phyloP scores from a whole-genome alignment of 2,888 invertebrate genomes.

The Acleris literana region DNA sequence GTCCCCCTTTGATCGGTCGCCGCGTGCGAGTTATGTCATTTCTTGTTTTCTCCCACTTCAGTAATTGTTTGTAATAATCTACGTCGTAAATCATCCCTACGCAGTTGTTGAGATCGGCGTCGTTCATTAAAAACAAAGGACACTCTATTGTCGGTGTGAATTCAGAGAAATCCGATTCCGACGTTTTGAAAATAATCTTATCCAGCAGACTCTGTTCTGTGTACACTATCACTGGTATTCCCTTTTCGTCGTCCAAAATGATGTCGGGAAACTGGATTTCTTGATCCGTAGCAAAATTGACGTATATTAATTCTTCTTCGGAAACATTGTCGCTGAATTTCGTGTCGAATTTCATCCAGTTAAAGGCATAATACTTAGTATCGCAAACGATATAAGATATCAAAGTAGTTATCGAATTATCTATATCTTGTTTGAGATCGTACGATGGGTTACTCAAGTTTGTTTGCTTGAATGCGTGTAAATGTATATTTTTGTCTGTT shows the following conservation, averaged over 20 bases:
- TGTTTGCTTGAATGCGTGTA: constrained; percentile 29
- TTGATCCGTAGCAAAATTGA: too few relatives aligned
- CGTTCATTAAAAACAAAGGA: constrained; percentile 35
- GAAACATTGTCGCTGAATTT: constrained; percentile 25
- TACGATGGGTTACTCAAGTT: constrained; percentile 35
- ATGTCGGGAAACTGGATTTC: too few relatives aligned
- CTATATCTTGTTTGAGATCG: constrained; percentile 40
- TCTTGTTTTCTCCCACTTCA: constrained; percentile 33
- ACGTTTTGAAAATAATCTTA: too few relatives aligned
- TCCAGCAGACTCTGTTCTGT: too few relatives aligned
- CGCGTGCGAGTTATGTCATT: constrained; percentile 29
- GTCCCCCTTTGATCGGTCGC: too few relatives aligned
- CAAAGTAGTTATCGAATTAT: too few relatives aligned
- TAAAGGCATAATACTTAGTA: constrained; percentile 29
- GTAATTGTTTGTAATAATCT: constrained; percentile 53
- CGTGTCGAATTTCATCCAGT: too few relatives aligned
- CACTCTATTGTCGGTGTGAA: too few relatives aligned
- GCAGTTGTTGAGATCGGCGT: constrained; percentile 49
- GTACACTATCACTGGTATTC: too few relatives aligned
- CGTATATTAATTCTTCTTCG: constrained; percentile 40
- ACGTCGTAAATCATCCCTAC: constrained; percentile 58
- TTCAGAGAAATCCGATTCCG: too few relatives aligned
- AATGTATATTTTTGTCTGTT: constrained; percentile 32
- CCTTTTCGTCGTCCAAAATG: too few relatives aligned
- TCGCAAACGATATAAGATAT: too few relatives aligned